These are phyloP conservation scores for Penaeus monodon DNA, from an alignment of 2,888 invertebrate species.

Conservation along the genomic window DNA sequence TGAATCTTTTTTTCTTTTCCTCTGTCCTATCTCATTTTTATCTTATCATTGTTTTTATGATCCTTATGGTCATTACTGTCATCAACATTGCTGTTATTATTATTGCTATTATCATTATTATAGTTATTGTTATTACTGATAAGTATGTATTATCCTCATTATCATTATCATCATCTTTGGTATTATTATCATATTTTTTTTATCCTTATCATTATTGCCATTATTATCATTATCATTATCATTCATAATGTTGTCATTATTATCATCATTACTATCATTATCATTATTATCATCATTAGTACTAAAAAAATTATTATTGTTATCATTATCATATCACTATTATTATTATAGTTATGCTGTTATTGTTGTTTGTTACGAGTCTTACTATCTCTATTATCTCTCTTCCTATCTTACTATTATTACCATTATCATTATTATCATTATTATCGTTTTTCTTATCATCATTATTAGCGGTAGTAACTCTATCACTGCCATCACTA, in stretches of 20 bases:
- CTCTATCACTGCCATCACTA: no score
- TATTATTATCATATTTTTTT: neutral
- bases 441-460: neutral
- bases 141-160: neutral
- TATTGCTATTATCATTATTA: neutral
- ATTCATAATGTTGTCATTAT: neutral
- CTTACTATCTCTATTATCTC: neutral
- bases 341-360: no score
- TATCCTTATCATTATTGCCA: neutral
- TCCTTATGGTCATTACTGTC: neutral
- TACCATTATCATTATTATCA: neutral
- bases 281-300: neutral
- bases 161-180: neutral
- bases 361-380: no score
- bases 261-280: neutral
- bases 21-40: neutral
- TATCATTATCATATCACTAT: neutral
- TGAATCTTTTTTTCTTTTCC: neutral
- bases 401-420: neutral
- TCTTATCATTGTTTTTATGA: neutral
- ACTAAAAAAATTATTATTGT: neutral
- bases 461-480: no score
- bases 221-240: constrained; percentile 11
- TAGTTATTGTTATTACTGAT: neutral
- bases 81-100: neutral